phyloP scores from a whole-genome alignment of 2,797 vertebrate species.

The Hapalemur alaotrensis region DNA sequence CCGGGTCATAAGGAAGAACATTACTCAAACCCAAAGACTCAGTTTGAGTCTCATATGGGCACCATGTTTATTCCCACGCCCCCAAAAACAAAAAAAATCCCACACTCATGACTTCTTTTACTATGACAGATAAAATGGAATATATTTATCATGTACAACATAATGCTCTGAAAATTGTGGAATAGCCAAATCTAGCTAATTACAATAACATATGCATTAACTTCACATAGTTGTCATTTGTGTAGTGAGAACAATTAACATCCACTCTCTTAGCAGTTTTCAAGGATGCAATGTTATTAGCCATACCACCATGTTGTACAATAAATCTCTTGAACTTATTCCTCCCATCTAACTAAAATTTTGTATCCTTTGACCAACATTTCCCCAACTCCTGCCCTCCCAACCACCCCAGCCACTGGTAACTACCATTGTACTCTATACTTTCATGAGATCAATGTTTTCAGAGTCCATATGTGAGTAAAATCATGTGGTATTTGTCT shows the following conservation, averaged over 20 bases:
- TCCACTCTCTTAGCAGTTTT: not conserved
- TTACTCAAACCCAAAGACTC: not conserved
- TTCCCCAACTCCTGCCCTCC: no score
- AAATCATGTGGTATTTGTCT: not conserved
- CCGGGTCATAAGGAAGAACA: not conserved
- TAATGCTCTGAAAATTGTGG: not conserved
- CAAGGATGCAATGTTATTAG: not conserved
- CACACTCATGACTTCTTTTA: not conserved
- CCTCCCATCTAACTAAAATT: not conserved
- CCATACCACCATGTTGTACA: not conserved
- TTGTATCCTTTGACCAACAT: not conserved
- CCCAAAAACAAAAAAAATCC: not conserved
- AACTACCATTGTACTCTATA: not conserved
- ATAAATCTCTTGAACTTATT: not conserved
- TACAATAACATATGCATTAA: not conserved
- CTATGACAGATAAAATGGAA: not conserved
- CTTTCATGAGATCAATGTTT: not conserved
- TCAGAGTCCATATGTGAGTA: not conserved
- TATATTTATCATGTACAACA: not conserved
- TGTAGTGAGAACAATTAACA: not conserved
- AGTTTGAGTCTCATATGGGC: not conserved
- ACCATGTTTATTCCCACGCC: not conserved
- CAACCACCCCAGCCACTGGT: not conserved
- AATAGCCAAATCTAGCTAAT: not conserved
- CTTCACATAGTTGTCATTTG: not conserved